Base-by-base conservation (phyloP, 2,797 vertebrate species). In the Xenentodon cancila region DNA sequence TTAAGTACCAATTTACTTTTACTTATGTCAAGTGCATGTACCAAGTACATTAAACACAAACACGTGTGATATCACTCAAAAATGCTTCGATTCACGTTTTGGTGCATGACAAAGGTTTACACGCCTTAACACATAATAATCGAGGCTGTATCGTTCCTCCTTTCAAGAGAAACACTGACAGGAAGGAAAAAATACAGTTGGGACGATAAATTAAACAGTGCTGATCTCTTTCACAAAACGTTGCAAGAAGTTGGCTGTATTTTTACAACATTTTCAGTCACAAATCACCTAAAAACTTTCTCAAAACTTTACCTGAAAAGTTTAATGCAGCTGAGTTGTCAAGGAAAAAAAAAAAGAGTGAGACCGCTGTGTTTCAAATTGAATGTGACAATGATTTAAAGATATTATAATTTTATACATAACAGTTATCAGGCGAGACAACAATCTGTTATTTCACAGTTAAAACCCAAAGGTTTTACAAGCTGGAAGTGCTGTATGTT, bases 351-450 rank as follows among this genome's bases (percentile, higher is more conserved):
- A 48, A 25, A 22, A 18, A 27, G 55, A 45, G 50, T 44, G 54
- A 45, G 63, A 56, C 64, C 61, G 68, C 44, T 64, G 3, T 19
- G 67, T 70, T 57, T 75, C 11, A 9, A 57, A 51, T 3, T n/a
- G 22, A 37, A 75, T 4, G 49, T 69, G 71, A 66, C 69, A 52
- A 68, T 74, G 62, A 72, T 59, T 63, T 42, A 19, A 55, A 66
- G 2, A 21, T 62, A 51, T 7, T 20, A 53, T 47, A 46, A 59
- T 32, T 44, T 49, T 58, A 59, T 57, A 34, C 40, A 45, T 7
- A 13, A 63, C 63, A 71, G 57, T 3, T 42, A 40, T 5, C 12
- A 68, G 60, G 65, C 5, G 46, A 59, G 46, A 73, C 2, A 32
- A 27, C 43, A 51, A 59, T 42, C 72, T 50, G 56, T 42, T 51